A percentile compares a stretch with the other conserved stretches of the same genome.
Evolutionary conservation across 64 coral and sea anemone species (phyloP).

Genomic region (Stylophora pistillata): DNA sequence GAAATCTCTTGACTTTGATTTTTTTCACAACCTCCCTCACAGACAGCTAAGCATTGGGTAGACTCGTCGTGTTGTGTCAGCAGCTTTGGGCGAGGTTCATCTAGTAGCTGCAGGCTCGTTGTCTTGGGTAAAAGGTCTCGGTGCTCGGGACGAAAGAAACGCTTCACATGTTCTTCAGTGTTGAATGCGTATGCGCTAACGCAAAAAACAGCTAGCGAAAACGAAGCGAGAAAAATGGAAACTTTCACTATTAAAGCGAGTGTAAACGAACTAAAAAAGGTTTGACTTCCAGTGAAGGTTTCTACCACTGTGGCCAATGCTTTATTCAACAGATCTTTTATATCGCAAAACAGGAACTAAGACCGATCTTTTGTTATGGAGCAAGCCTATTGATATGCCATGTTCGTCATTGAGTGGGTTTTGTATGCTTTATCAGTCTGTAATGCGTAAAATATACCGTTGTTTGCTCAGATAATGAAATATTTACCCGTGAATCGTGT

Average conservation of each 20-base stretch:
- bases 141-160: background rate
- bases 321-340: background rate
- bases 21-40: background rate
- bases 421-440: too few species aligned
- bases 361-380: background rate
- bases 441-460: too few species aligned
- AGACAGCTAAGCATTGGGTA: background rate
- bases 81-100: background rate
- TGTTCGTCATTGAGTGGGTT: background rate
- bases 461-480: too few species aligned
- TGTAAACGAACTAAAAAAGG: background rate
- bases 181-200: background rate
- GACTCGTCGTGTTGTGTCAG: background rate
- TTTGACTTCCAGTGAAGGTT: background rate
- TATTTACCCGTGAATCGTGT: too few species aligned
- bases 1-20: background rate
- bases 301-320: background rate
- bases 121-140: background rate
- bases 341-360: conserved; percentile 17
- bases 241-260: background rate
- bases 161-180: conserved; percentile 3
- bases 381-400: background rate
- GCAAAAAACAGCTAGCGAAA: background rate
- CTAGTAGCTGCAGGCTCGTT: background rate
- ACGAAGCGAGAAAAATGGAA: background rate